phyloP scores from a whole-genome alignment of 2,888 invertebrate species.

The Drosophila ezoana region DNA sequence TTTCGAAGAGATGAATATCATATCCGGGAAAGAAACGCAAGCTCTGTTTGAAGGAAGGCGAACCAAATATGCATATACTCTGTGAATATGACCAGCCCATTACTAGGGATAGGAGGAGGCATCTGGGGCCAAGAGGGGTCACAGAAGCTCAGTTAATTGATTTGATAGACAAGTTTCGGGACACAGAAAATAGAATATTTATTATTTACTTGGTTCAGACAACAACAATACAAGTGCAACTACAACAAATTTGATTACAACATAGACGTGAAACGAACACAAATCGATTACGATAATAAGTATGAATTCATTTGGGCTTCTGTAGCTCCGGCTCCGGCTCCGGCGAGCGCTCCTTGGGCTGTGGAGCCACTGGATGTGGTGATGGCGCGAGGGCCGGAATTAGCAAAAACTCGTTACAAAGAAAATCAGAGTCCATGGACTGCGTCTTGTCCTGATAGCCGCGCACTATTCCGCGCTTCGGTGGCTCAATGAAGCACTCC shows the following conservation, averaged over 20 bases:
- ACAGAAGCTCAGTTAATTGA: neutral
- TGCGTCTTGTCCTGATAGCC: conserved; percentile 84
- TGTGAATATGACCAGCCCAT: too few species aligned
- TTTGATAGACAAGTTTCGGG: conserved; percentile 5
- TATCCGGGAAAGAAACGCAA: too few species aligned
- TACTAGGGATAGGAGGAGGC: too few species aligned
- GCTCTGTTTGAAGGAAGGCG: too few species aligned
- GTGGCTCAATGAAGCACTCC: conserved; percentile 86
- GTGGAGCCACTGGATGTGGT: conserved; percentile 17
- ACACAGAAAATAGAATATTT: conserved; percentile 61
- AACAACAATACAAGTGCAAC: conserved; percentile 9
- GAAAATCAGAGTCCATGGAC: conserved; percentile 83
- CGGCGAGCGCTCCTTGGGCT: conserved; percentile 17
- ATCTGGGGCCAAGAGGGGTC: too few species aligned
- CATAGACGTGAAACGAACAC: conserved; percentile 18
- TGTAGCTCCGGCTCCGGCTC: neutral
- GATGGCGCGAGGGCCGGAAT: conserved; percentile 71
- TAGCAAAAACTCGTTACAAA: conserved; percentile 81
- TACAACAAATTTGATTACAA: conserved; percentile 22
- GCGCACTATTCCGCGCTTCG: conserved; percentile 85
- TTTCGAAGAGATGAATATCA: too few species aligned
- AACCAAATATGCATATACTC: too few species aligned
- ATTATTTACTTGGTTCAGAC: conserved; percentile 47
- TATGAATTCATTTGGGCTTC: conserved; percentile 9
- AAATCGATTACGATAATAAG: neutral